Percentiles rank a stretch among this genome's conserved stretches.
phyloP scores from a whole-genome alignment of 1,140 invertebrate species.

The Chrysomallon squamiferum region DNA sequence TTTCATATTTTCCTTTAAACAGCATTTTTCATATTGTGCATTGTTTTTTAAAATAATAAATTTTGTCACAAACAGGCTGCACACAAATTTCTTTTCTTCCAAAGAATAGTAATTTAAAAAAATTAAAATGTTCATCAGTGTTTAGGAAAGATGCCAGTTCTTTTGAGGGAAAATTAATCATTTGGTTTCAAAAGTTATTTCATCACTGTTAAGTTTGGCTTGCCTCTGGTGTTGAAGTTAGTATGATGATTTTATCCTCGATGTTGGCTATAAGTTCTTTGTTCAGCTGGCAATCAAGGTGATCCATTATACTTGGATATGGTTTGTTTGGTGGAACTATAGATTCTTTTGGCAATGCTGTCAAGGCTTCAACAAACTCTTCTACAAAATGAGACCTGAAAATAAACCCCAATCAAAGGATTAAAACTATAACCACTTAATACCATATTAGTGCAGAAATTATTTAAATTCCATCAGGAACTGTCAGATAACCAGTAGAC shows the following conservation, averaged over 20 bases:
- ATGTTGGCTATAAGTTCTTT: slow-evolving; percentile 50
- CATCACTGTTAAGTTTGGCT: background rate
- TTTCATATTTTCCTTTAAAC: too few relatives aligned
- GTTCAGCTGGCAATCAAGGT: slow-evolving; percentile 51
- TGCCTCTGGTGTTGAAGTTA: slow-evolving; percentile 26
- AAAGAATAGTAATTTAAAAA: background rate
- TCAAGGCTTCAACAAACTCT: slow-evolving; percentile 48
- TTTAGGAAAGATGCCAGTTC: background rate
- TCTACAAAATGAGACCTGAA: slow-evolving; percentile 56
- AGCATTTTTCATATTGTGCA: too few relatives aligned
- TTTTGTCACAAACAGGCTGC: too few relatives aligned
- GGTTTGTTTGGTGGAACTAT: slow-evolving; percentile 37
- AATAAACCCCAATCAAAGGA: slow-evolving; percentile 6
- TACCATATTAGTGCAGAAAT: too few relatives aligned
- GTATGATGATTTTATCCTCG: slow-evolving; percentile 46
- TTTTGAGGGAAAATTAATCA: background rate
- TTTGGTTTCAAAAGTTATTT: background rate
- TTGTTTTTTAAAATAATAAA: too few relatives aligned
- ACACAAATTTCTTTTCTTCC: too few relatives aligned
- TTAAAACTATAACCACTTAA: background rate
- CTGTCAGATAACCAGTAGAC: background rate
- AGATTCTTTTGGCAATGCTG: slow-evolving; percentile 31
- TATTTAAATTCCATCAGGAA: too few relatives aligned
- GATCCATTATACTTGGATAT: slow-evolving; percentile 34
- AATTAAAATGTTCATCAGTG: background rate